These are phyloP conservation scores for Ochlodes sylvanus DNA, from an alignment of 2,888 invertebrate genomes.

Conservation along the genomic window DNA sequence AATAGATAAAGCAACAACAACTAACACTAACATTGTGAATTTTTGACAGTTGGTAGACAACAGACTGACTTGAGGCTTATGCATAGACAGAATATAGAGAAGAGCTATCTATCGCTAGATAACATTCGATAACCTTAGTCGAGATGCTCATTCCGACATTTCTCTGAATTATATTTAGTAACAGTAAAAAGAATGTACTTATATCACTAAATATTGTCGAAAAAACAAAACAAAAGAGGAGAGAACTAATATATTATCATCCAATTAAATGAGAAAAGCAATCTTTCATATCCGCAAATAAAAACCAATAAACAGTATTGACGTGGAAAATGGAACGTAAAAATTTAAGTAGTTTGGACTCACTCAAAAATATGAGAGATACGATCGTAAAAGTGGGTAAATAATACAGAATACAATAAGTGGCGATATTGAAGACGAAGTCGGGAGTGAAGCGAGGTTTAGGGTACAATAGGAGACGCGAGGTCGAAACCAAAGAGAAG, in stretches of 20 bases:
- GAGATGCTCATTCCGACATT: too few relatives aligned
- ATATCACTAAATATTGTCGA: too few relatives aligned
- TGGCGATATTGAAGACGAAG: conserved; percentile 74
- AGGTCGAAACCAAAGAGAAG: neutral
- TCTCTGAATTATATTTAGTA: too few relatives aligned
- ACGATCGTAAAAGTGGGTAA: conserved; percentile 80
- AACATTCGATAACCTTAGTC: too few relatives aligned
- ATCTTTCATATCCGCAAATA: conserved; percentile 69
- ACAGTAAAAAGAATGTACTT: too few relatives aligned
- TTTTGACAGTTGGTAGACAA: too few relatives aligned
- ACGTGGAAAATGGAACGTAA: conserved; percentile 76
- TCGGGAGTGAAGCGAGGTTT: conserved; percentile 47
- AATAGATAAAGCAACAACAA: too few relatives aligned
- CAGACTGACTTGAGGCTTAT: too few relatives aligned
- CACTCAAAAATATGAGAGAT: conserved; percentile 80
- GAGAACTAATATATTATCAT: conserved; percentile 48
- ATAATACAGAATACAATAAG: conserved; percentile 85
- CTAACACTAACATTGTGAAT: too few relatives aligned
- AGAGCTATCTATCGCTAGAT: too few relatives aligned
- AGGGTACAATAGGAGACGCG: conserved; percentile 47
- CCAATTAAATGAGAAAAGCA: conserved; percentile 68
- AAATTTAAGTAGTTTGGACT: conserved; percentile 82
- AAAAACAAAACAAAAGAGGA: too few relatives aligned
- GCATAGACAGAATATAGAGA: too few relatives aligned
- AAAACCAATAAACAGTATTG: conserved; percentile 72